Conservation (phyloP, 2,888 invertebrate species). For the Tipula unca region DNA sequence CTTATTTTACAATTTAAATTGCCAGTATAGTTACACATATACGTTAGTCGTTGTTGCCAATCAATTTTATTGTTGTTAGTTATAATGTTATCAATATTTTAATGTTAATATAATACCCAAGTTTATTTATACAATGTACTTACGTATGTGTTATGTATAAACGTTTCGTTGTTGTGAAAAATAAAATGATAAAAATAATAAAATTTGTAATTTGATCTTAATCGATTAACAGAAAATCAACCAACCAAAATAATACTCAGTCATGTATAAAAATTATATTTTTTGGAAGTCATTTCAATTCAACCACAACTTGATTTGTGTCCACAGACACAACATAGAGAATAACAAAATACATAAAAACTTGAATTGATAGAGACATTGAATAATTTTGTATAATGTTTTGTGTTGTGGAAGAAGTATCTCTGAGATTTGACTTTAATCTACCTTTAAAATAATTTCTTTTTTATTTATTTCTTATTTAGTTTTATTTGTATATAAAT, state of each 20-base stretch:
- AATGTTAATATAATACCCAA: not conserved
- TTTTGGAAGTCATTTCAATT: not conserved
- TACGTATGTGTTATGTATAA: too few species aligned
- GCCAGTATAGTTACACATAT: too few species aligned
- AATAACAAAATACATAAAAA: not conserved
- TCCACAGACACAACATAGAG: not conserved
- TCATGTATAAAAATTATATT: not conserved
- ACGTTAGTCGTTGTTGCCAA: not conserved
- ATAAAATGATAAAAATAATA: not conserved
- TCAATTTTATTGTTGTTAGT: not conserved
- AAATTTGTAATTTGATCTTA: not conserved
- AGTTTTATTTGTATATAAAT: not conserved
- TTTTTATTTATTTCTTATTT: not conserved
- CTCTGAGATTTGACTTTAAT: not conserved
- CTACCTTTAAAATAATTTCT: not conserved
- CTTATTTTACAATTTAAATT: too few species aligned
- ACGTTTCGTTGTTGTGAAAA: not conserved
- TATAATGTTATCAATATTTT: not conserved
- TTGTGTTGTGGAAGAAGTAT: not conserved
- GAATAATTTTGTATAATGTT: not conserved
- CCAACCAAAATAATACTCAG: not conserved
- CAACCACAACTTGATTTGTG: not conserved
- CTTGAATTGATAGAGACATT: not conserved
- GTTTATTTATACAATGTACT: not conserved
- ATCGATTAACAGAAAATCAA: not conserved